A percentile compares a stretch with the other conserved stretches of the same genome.
phyloP scores from a whole-genome alignment of 1,140 invertebrate genomes.

The Drosophila sp. region DNA sequence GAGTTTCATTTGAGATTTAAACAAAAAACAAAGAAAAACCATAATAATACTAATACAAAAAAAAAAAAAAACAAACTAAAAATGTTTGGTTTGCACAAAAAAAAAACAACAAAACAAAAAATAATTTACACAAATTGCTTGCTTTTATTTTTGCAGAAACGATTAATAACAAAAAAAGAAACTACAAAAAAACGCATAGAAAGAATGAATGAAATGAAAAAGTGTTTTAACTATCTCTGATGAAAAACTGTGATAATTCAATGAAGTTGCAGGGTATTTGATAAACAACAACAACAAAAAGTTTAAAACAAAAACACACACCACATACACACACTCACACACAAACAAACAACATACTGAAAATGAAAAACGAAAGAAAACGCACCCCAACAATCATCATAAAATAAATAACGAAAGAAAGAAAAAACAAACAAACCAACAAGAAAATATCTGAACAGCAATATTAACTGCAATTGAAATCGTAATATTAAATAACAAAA shows the following conservation, averaged over 20 bases:
- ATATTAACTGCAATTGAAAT: conserved; percentile 70
- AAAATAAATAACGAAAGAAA: conserved; percentile 40
- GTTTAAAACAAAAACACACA: conserved; percentile 23
- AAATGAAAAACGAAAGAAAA: conserved; percentile 47
- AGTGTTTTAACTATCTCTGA: conserved; percentile 77
- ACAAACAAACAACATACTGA: conserved; percentile 1
- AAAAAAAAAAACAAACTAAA: conserved; percentile 38
- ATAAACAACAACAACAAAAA: conserved; percentile 51
- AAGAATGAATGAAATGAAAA: conserved; percentile 36
- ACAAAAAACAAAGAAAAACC: conserved; percentile 27
- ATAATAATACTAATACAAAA: conserved; percentile 17
- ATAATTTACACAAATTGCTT: conserved; percentile 53
- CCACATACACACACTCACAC: conserved; percentile 22
- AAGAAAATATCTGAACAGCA: conserved; percentile 52
- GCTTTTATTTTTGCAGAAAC: conserved; percentile 55
- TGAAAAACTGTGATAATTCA: conserved; percentile 83
- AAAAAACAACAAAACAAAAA: conserved; percentile 21
- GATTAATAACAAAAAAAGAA: conserved; percentile 17
- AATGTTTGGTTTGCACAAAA: conserved; percentile 45
- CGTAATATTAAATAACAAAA: conserved; percentile 32
- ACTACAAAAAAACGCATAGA: conserved; percentile 39
- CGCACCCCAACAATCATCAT: conserved; percentile 26
- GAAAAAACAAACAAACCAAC: conserved; percentile 39
- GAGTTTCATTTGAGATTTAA: conserved; percentile 17
- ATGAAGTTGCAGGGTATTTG: conserved; percentile 83